phyloP scores from a whole-genome alignment of 1,140 invertebrate species.

The Vanessa atalanta region DNA sequence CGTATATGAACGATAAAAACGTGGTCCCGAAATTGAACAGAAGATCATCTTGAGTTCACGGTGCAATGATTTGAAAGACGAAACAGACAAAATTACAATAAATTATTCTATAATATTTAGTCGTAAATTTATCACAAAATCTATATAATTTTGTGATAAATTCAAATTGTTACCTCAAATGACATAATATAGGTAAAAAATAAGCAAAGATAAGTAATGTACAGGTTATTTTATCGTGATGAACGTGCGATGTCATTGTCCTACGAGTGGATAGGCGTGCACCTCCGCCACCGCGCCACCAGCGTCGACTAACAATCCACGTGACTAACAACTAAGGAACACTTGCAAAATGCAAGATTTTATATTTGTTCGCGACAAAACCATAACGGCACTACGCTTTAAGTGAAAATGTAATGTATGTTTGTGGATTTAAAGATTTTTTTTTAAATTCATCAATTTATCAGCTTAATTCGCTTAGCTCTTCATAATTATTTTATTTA shows the following conservation, averaged over 20 bases:
- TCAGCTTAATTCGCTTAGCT: too few species aligned
- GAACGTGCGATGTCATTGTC: slow-evolving; percentile 77
- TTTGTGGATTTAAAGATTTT: too few species aligned
- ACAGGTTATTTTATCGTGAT: slow-evolving; percentile 74
- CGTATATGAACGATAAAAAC: slow-evolving; percentile 30
- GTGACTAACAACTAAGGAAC: slow-evolving; percentile 3
- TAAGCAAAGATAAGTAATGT: slow-evolving; percentile 44
- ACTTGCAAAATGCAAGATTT: neutral
- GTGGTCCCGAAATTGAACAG: slow-evolving; percentile 33
- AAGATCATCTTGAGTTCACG: slow-evolving; percentile 34
- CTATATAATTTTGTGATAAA: too few species aligned
- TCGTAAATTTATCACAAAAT: too few species aligned
- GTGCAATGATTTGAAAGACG: slow-evolving; percentile 26
- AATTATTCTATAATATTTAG: too few species aligned
- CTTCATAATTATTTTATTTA: too few species aligned
- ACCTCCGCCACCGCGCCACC: slow-evolving; percentile 42
- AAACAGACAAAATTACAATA: neutral
- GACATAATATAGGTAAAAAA: neutral
- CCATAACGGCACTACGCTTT: neutral
- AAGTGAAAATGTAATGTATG: too few species aligned
- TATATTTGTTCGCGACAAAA: neutral
- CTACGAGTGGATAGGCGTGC: slow-evolving; percentile 58
- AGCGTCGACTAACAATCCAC: slow-evolving; percentile 27
- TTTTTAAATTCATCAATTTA: too few species aligned
- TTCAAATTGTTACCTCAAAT: slow-evolving; percentile 9